phyloP scores from a whole-genome alignment of 1,140 invertebrate genomes.

The Meloidogyne hapla region DNA sequence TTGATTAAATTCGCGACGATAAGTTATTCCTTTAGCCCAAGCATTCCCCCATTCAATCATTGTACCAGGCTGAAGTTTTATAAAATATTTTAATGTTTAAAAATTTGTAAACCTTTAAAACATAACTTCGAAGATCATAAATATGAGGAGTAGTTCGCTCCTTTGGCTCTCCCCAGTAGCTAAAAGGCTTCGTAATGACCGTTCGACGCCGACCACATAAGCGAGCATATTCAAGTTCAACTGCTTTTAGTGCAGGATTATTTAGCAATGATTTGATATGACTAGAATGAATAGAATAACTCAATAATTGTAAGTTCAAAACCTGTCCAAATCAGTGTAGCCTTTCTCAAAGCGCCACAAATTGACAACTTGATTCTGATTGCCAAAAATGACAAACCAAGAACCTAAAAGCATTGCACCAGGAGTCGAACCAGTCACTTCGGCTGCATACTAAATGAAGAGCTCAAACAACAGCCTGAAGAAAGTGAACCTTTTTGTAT shows the following conservation, averaged over 20 bases:
- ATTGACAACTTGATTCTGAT: slow-evolving; percentile 62
- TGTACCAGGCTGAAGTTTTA: slow-evolving; percentile 55
- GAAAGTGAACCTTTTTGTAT: slow-evolving; percentile 45
- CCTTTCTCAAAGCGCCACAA: slow-evolving; percentile 61
- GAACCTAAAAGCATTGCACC: slow-evolving; percentile 55
- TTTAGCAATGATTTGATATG: slow-evolving; percentile 31
- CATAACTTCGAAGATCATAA: slow-evolving; percentile 60
- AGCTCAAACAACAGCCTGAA: slow-evolving; percentile 1
- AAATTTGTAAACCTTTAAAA: slow-evolving; percentile 55
- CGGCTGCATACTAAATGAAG: slow-evolving; percentile 34
- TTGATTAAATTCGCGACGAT: slow-evolving; percentile 60
- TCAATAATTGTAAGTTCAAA: background rate
- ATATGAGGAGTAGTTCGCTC: slow-evolving; percentile 52
- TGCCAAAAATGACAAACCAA: slow-evolving; percentile 59
- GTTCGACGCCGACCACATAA: slow-evolving; percentile 50
- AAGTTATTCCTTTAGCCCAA: slow-evolving; percentile 63
- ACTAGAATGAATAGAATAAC: slow-evolving; percentile 14
- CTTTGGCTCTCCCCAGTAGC: slow-evolving; percentile 61
- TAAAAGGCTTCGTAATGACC: slow-evolving; percentile 52
- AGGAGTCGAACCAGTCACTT: slow-evolving; percentile 33
- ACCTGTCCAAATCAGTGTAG: slow-evolving; percentile 50
- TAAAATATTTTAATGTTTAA: background rate
- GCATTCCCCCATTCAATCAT: slow-evolving; percentile 65
- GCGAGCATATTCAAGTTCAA: slow-evolving; percentile 52
- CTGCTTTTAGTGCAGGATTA: slow-evolving; percentile 36